A percentile compares a stretch with the other conserved stretches of the same genome.
Evolutionary conservation across 2,888 invertebrate genomes (phyloP).

Genomic region (Philaethria dido): DNA sequence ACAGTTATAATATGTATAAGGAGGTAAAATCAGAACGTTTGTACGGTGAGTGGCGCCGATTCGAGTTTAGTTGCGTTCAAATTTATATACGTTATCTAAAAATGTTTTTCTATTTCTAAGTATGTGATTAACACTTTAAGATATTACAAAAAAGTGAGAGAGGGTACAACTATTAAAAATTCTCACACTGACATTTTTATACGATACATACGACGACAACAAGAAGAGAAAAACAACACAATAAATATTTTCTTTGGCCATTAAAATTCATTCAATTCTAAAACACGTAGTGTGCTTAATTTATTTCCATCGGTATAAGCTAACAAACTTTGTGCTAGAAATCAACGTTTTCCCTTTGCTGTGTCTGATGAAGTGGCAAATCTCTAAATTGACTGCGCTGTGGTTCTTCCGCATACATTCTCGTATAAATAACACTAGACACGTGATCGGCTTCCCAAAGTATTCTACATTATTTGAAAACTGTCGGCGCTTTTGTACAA

Average conservation of each 20-base stretch:
- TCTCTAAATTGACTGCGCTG: conserved; percentile 42
- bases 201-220: too few relatives aligned
- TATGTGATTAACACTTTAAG: too few relatives aligned
- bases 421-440: conserved; percentile 43
- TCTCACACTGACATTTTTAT: too few relatives aligned
- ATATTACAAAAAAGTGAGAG: too few relatives aligned
- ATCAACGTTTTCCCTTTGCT: conserved; percentile 28
- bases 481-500: conserved; percentile 9
- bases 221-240: too few relatives aligned
- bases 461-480: conserved; percentile 14
- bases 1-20: too few relatives aligned
- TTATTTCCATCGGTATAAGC: conserved; percentile 7
- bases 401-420: conserved; percentile 38
- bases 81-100: too few relatives aligned
- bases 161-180: too few relatives aligned
- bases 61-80: too few relatives aligned
- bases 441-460: conserved; percentile 39
- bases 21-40: too few relatives aligned
- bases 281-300: background rate
- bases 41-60: too few relatives aligned
- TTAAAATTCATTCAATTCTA: background rate
- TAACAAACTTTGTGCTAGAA: conserved; percentile 17
- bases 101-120: too few relatives aligned
- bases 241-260: background rate
- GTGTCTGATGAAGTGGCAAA: conserved; percentile 42